Conservation (phyloP, 2,797 vertebrate genomes). For the Poecilia gillii region DNA sequence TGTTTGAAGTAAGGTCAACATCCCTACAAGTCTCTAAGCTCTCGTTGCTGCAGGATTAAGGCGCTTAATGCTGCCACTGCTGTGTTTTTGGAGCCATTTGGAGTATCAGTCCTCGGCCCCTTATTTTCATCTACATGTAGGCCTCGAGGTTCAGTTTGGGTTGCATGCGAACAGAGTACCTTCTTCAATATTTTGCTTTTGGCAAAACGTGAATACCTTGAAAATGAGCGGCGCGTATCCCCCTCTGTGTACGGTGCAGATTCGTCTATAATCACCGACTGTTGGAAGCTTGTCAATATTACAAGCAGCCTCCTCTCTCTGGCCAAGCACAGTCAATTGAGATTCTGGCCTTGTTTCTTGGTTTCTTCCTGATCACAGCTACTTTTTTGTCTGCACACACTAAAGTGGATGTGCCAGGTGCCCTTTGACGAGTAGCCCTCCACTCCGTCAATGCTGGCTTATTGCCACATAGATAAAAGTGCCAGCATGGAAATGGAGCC, state of each 20-base stretch:
- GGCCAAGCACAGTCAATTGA: conserved; percentile 23
- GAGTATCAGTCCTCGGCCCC: neutral
- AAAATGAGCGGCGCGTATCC: neutral
- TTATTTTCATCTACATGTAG: neutral
- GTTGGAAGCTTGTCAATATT: conserved; percentile 19
- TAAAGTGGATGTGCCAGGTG: conserved; percentile 25
- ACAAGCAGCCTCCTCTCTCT: conserved; percentile 18
- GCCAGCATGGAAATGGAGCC: conserved; percentile 56
- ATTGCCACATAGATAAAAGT: conserved; percentile 57
- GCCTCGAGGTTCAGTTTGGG: conserved; percentile 14
- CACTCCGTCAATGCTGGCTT: conserved; percentile 54
- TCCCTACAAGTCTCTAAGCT: neutral
- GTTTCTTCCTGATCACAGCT: conserved; percentile 37
- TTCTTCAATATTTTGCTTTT: neutral
- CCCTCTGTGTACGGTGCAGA: neutral
- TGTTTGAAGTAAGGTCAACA: neutral
- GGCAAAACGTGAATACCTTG: neutral
- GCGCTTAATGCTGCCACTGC: neutral
- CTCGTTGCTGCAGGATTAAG: neutral
- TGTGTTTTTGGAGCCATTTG: neutral
- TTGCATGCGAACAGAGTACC: neutral
- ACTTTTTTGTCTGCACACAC: conserved; percentile 29
- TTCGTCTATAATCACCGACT: conserved; percentile 16
- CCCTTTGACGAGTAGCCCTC: conserved; percentile 43
- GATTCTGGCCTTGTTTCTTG: conserved; percentile 26